phyloP scores from a whole-genome alignment of 1,140 invertebrate genomes.

The Trinorchestia longiramus region DNA sequence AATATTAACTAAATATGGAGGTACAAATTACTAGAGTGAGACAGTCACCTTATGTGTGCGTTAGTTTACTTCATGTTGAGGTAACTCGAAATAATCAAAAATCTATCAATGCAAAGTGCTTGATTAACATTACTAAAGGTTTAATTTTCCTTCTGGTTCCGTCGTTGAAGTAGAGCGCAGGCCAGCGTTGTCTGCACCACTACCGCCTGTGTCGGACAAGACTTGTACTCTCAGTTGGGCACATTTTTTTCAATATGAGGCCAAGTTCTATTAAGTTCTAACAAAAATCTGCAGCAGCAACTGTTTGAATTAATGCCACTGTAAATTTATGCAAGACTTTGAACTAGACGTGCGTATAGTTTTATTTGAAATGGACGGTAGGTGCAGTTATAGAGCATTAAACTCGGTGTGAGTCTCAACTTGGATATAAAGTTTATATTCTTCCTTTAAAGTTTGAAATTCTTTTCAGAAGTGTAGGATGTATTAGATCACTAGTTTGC shows the following conservation, averaged over 20 bases:
- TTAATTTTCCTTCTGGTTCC: background rate
- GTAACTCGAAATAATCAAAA: too few relatives aligned
- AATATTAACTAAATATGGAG: too few relatives aligned
- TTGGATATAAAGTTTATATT: background rate
- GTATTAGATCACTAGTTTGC: too few relatives aligned
- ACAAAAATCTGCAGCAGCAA: slow-evolving; percentile 1
- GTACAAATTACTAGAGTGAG: too few relatives aligned
- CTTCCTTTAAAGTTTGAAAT: background rate
- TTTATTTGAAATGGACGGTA: background rate
- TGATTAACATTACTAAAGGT: too few relatives aligned
- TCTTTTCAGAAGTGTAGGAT: background rate
- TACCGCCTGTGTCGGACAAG: too few relatives aligned
- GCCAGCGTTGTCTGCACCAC: background rate
- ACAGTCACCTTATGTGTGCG: too few relatives aligned
- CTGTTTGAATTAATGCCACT: slow-evolving; percentile 49
- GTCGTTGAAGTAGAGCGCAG: background rate
- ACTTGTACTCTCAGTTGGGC: background rate
- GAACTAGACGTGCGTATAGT: background rate
- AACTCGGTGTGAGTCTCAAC: background rate
- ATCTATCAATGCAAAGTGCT: too few relatives aligned
- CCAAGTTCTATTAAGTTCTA: slow-evolving; percentile 15
- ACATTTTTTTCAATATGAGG: background rate
- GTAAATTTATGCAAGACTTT: slow-evolving; percentile 37
- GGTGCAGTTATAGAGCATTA: background rate
- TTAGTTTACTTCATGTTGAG: too few relatives aligned